Base-by-base conservation (phyloP, 2,888 invertebrate genomes). In the Lithophane semibrunnea region DNA sequence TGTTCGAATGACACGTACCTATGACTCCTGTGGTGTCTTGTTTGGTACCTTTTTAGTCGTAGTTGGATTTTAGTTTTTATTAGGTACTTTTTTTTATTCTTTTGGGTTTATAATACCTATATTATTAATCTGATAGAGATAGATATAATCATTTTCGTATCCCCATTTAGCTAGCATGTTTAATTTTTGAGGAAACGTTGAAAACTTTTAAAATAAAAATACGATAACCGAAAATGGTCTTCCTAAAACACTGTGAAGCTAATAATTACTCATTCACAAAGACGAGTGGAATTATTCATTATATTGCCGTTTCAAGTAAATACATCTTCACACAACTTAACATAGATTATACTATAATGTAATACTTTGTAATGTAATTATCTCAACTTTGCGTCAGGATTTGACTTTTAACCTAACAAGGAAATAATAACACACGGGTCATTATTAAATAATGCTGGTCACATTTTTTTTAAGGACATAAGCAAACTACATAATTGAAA, bases 401-500 rank as follows among this genome's bases (percentile, higher is more conserved):
- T 52, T 58, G 65, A 84, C 80, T 61, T 66, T 58, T 70, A 69
- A 84, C 52, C 69, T 69, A 24, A 66, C n/a, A 52, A 5, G 49
- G 44, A 66, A 80, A 84, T 66, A 60, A 66, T 54, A 24, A 24
- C 24, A 44, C 18, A 52, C 60, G 13, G n/a, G 18, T 44, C 44
- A 61, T 29, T 18, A 24, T 52, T 60, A 8, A 73, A 65, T 47
- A 64, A 73, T 49, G 12, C 18, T 60, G 29, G 66, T 60, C n/a
- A 42, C 18, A 58, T 44, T 61, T 44, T 21, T 1, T 18, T 37
- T 16, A 29, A n/a, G 16, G 74, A 44, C 44, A 18, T 8, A 54
- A n/a, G 16, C 3, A 12, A 18, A 24, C 10, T 24, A 24, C 21
- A 9, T 24, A 18, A 29, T 4, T 29, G 21, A 9, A 12, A 67